Evolutionary conservation across 2,888 invertebrate species (phyloP), one percentile per base, ranked within the genome.

Genomic region (Thecocarcelia acutangulata): DNA sequence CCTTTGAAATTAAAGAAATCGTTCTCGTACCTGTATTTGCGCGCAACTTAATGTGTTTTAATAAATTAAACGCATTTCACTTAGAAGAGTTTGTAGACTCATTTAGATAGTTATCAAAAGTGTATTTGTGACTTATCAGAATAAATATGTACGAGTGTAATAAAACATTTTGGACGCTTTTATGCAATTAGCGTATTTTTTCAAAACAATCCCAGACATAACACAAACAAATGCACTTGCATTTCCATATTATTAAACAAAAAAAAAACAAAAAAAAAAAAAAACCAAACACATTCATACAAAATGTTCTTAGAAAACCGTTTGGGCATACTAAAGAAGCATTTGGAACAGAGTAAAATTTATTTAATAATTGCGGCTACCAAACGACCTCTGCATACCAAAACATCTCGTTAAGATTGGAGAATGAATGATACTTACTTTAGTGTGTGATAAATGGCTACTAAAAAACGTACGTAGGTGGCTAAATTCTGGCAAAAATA

Each of bases 351-450:
- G 56, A 40, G 58, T 54, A 75, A 72, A 64, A 61, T 78, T 82
- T 82, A 78, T 82, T 76, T 82, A 70, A 78, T 82, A 82, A 82
- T 74, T 70, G 78, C 70, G 82, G 74, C 82, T 78, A 75, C 82
- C 66, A 76, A 74, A 82, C 82, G 78, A 78, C 74, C 78, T 75
- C 70, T 82, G 82, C 82, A 82, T 82, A 82, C 82, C 82, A 82
- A 82, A 82, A 78, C 74, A 78, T 82, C 74, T 74, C 37, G 50
- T 70, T 46, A 64, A 82, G 82, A 74, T 82, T 78, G 78, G 78
- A 74, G 82, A 82, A 70, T 68, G 52, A 77, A 66, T 78, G 77
- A 78, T 75, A 66, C 66, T 52, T 59, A 74, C 54, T 78, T 69
- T 59, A 70, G 59, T 69, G 59, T 69, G 82, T 82, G 82, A 82